phyloP scores from a whole-genome alignment of 2,888 invertebrate species.

The Lissocephala sabroskyi region DNA sequence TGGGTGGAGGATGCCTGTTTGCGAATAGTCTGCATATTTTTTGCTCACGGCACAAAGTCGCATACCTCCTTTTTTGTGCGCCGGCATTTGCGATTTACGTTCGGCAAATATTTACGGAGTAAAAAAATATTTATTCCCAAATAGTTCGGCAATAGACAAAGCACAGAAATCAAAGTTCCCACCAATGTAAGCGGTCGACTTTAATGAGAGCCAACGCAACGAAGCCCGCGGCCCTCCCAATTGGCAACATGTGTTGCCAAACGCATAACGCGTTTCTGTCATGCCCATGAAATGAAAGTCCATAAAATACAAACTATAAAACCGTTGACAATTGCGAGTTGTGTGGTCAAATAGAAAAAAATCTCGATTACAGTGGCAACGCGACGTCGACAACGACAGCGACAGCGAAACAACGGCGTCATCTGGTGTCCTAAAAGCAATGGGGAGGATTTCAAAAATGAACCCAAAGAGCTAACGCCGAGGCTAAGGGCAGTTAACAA shows the following conservation, averaged over 20 bases:
- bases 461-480: no score
- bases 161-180: constrained; percentile 6
- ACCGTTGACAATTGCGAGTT: constrained; percentile 52
- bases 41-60: constrained; percentile 55
- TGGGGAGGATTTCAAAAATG: not conserved
- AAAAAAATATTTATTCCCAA: constrained; percentile 29
- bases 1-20: constrained; percentile 39
- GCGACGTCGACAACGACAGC: no score
- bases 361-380: not conserved
- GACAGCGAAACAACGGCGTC: no score
- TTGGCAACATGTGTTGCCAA: constrained; percentile 44
- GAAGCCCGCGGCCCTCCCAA: no score
- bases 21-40: constrained; percentile 64
- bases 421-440: no score
- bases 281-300: constrained; percentile 63
- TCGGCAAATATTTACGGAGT: constrained; percentile 25
- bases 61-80: constrained; percentile 31
- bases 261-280: constrained; percentile 45
- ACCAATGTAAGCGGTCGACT: constrained; percentile 1
- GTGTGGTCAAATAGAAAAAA: constrained; percentile 50
- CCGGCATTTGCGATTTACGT: constrained; percentile 14
- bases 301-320: constrained; percentile 52
- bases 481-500: no score
- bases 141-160: constrained; percentile 15
- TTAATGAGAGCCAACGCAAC: constrained; percentile 13